Percentiles rank a stretch among this genome's conserved stretches.
Evolutionary conservation across 2,797 vertebrate species (phyloP).

Genomic region (Semaprochilodus insignis): DNA sequence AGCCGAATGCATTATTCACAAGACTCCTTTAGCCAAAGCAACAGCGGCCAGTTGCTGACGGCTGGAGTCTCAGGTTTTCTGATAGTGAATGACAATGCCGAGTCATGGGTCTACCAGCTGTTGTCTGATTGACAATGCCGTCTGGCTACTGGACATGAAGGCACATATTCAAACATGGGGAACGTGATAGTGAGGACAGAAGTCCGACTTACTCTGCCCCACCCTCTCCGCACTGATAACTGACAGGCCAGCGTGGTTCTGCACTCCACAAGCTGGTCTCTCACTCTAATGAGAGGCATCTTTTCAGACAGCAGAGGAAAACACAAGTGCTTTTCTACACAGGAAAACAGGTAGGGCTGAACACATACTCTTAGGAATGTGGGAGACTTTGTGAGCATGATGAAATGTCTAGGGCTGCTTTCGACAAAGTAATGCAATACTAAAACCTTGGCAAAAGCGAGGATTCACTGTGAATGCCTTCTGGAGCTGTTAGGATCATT

Average conservation of each 20-base stretch:
- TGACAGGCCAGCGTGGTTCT: slow-evolving; percentile 45
- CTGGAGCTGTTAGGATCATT: background rate
- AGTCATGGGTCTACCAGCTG: slow-evolving; percentile 58
- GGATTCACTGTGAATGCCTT: background rate
- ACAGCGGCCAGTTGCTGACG: slow-evolving; percentile 23
- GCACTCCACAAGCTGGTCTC: slow-evolving; percentile 30
- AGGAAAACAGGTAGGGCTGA: slow-evolving; percentile 41
- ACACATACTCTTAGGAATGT: background rate
- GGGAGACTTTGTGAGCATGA: background rate
- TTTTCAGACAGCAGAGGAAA: slow-evolving; percentile 27
- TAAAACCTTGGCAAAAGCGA: background rate
- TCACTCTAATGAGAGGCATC: slow-evolving; percentile 20
- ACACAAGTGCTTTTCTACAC: background rate
- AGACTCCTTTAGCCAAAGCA: slow-evolving; percentile 35
- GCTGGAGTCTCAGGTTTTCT: slow-evolving; percentile 60
- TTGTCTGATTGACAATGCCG: slow-evolving; percentile 51
- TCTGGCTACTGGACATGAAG: slow-evolving; percentile 54
- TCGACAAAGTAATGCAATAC: background rate
- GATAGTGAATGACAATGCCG: slow-evolving; percentile 46
- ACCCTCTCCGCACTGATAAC: slow-evolving; percentile 51
- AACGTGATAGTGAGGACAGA: slow-evolving; percentile 56
- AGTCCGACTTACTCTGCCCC: slow-evolving; percentile 40
- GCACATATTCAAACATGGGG: slow-evolving; percentile 58
- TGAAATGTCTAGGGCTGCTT: background rate
- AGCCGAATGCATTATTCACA: slow-evolving; percentile 68